Evolutionary conservation across 2,113 vertebrate genomes (phyloP), one percentile per base, ranked within the genome.

Genomic region (Scytalopus superciliaris): DNA sequence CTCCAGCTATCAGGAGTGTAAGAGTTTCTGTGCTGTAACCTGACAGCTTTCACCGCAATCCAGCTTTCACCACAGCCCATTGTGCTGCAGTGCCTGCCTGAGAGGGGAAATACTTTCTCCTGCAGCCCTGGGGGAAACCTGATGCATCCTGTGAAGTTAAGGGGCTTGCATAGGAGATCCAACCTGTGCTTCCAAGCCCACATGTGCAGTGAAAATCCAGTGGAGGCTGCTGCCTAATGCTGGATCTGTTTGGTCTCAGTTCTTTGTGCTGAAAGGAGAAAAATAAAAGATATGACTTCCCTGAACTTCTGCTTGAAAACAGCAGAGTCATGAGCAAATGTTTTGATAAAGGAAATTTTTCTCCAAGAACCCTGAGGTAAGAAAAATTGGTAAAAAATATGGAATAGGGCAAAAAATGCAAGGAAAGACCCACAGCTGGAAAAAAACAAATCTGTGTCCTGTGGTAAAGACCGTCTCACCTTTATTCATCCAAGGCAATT

Each of bases 1-100:
- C 35, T 27, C 30, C 52, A 40, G 23, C 9, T 59, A 7, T 21
- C 0, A 0, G 14, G 63, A 68, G 21, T 6, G 2, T 47, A 39
- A 77, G 85, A 69, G 49, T 27, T 76, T 40, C 84, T 50, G 39
- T 67, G 28, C 45, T 74, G 28, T 21, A 40, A 50, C 57, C 83
- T 55, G 57, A 68, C 44, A 72, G 23, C 42, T 83, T 72, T 37
- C 33, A n/a, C 74, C 4, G 2, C 88, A 85, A 68, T 18, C 25
- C 55, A 27, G 66, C 53, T 79, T 80, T 74, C 25, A 49, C n/a
- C 37, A 19, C 40, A 89, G 33, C 70, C 50, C 0, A 0, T 64
- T 69, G 19, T 1, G 2, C 73, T 84, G 52, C 59, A 21, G 52
- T 30, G 60, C 78, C 39, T 8, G 13, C 62, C n/a, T 42, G 33